Conservation (phyloP, 2,113 vertebrate species). For the Grammomys dolichurus region DNA sequence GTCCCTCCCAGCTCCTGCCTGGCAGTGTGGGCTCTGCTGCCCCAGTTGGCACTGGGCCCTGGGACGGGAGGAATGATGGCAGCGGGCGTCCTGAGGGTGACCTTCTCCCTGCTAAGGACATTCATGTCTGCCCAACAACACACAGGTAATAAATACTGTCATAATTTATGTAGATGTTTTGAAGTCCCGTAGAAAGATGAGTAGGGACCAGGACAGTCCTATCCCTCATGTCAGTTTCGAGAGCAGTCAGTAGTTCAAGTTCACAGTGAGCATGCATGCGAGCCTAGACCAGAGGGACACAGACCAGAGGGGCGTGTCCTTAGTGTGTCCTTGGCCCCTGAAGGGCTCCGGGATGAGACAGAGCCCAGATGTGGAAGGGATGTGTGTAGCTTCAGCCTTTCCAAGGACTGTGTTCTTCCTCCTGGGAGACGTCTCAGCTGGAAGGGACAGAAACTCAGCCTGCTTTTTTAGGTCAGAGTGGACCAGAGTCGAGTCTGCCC, state of each 20-base stretch:
- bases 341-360: background rate
- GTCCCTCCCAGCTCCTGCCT: background rate
- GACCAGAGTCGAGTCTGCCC: background rate
- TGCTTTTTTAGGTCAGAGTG: background rate
- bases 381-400: no score
- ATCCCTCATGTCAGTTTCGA: conserved; percentile 41
- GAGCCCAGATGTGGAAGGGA: background rate
- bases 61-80: background rate
- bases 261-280: background rate
- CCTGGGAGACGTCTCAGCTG: background rate
- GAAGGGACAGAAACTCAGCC: background rate
- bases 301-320: background rate
- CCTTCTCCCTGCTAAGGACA: conserved; percentile 58
- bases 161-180: conserved; percentile 79
- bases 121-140: background rate
- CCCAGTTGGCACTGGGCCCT: background rate
- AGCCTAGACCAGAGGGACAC: background rate
- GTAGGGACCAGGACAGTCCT: conserved; percentile 57
- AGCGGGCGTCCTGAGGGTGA: conserved; percentile 72
- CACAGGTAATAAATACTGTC: conserved; percentile 70
- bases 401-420: background rate
- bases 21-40: background rate
- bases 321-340: background rate
- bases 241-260: background rate
- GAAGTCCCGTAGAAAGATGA: conserved; percentile 23